phyloP scores from a whole-genome alignment of 2,888 invertebrate genomes.

The Drosophila prolongata region DNA sequence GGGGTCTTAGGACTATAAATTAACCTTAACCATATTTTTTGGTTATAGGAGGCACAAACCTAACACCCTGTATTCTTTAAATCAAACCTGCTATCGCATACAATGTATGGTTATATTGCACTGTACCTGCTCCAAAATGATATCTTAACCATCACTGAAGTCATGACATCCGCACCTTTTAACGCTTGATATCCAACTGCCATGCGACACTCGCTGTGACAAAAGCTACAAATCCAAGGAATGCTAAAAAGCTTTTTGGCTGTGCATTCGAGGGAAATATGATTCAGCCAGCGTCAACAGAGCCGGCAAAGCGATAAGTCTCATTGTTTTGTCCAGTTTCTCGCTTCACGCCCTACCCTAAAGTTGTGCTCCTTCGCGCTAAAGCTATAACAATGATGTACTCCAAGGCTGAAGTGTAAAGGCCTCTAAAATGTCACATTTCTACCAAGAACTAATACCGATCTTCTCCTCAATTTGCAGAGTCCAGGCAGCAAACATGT shows the following conservation, averaged over 20 bases:
- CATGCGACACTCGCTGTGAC: neutral
- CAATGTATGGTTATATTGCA: conserved; percentile 1
- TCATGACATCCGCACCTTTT: conserved; percentile 38
- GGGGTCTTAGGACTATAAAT: too few relatives aligned
- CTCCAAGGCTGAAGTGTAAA: conserved; percentile 80
- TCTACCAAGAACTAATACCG: neutral
- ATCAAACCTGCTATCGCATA: too few relatives aligned
- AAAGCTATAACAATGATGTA: conserved; percentile 72
- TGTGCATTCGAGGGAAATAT: conserved; percentile 61
- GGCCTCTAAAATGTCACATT: neutral
- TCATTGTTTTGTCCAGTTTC: conserved; percentile 47
- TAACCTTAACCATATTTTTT: too few relatives aligned
- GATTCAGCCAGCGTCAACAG: conserved; percentile 61
- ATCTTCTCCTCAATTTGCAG: conserved; percentile 52
- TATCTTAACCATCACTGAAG: neutral
- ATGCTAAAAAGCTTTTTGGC: conserved; percentile 57
- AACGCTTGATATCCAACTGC: conserved; percentile 54
- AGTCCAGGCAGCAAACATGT: conserved; percentile 87
- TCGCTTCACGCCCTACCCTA: conserved; percentile 32
- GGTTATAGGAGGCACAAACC: too few relatives aligned
- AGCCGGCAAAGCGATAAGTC: conserved; percentile 28
- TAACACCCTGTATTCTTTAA: neutral
- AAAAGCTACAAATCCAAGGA: conserved; percentile 39
- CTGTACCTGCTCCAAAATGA: neutral
- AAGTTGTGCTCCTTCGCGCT: conserved; percentile 34